These are phyloP conservation scores for Strongylocentrotus purpuratus DNA, from an alignment of 35 echinoderm and acorn worm species.

Conservation along the genomic window DNA sequence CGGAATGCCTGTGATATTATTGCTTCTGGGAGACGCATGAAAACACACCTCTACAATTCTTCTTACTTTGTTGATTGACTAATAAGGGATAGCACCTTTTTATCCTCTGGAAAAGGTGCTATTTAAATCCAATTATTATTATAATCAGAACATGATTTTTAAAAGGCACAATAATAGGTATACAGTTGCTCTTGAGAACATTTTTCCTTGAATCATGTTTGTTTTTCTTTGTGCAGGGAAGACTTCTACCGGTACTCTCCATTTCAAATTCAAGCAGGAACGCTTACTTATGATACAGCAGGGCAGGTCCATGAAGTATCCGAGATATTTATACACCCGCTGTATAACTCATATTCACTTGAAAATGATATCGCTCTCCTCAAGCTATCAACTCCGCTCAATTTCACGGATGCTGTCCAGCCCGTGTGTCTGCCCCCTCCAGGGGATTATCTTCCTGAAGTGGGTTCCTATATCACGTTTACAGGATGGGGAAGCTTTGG, in stretches of 20 bases:
- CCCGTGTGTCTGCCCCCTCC: constrained; percentile 17
- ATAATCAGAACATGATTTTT: too few species aligned
- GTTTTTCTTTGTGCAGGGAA: neutral
- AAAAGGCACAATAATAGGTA: too few species aligned
- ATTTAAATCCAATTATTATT: too few species aligned
- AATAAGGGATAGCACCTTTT: too few species aligned
- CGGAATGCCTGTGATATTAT: too few species aligned
- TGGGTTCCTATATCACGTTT: neutral
- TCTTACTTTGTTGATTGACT: too few species aligned
- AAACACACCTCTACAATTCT: too few species aligned
- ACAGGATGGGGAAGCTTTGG: constrained; percentile 31
- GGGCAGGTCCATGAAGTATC: neutral
- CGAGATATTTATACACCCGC: neutral
- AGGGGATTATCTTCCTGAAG: neutral
- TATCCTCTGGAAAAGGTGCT: too few species aligned
- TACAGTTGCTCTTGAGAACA: too few species aligned
- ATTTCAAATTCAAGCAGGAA: neutral
- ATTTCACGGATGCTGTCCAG: constrained; percentile 30
- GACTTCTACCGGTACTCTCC: neutral
- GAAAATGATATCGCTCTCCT: constrained; percentile 28
- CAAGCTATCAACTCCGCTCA: constrained; percentile 16
- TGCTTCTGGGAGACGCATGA: too few species aligned
- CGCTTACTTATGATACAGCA: neutral
- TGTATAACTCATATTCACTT: neutral
- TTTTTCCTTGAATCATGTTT: too few species aligned